Conservation (phyloP, 1,140 invertebrate species). For the Calliphora vicina region DNA sequence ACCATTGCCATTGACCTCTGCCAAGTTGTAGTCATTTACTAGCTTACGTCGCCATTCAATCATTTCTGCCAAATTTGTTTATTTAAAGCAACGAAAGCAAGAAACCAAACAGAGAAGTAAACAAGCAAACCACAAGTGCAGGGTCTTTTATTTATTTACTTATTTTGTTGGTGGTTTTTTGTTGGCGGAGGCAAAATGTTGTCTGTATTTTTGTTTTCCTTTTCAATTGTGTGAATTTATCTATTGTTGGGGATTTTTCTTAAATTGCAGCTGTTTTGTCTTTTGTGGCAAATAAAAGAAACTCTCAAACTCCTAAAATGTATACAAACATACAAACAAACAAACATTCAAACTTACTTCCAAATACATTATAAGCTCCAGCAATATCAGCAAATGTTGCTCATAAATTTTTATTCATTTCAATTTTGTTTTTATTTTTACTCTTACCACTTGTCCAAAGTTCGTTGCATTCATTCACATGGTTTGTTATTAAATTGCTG, state of each 20-base stretch:
- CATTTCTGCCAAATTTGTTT: not conserved
- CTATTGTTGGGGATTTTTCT: not conserved
- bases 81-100: not conserved
- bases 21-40: not conserved
- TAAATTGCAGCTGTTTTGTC: not conserved
- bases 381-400: not conserved
- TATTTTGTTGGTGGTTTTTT: not conserved
- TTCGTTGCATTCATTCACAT: constrained; percentile 7
- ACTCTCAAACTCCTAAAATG: not conserved
- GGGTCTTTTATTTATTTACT: not conserved
- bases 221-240: not conserved
- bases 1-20: constrained; percentile 12
- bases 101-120: not conserved
- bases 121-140: not conserved
- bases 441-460: not conserved
- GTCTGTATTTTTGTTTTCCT: not conserved
- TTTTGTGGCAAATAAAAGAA: not conserved
- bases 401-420: not conserved
- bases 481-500: not conserved
- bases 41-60: not conserved
- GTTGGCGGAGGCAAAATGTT: not conserved
- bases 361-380: not conserved
- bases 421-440: not conserved
- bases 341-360: no score
- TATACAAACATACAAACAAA: not conserved